Percentiles rank a stretch among this genome's conserved stretches.
These are phyloP conservation scores for Istiophorus platypterus DNA, from an alignment of 2,113 vertebrate genomes.

Conservation along the genomic window DNA sequence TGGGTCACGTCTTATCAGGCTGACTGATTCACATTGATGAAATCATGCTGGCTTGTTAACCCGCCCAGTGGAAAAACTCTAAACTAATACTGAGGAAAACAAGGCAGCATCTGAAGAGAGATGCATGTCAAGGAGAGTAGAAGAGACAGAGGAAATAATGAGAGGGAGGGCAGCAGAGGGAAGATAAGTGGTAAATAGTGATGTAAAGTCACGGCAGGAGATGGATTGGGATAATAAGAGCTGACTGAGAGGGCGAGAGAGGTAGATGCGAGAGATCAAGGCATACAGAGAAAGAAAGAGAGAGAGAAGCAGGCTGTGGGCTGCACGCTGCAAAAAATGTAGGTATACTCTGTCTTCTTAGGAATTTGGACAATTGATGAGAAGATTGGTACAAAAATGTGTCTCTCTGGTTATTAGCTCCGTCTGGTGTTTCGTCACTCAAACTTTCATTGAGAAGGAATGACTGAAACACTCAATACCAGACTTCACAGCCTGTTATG, in stretches of 20 bases:
- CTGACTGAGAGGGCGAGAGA: constrained; percentile 62
- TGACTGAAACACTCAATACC: constrained; percentile 10
- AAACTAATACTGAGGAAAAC: constrained; percentile 70
- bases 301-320: constrained; percentile 31
- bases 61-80: constrained; percentile 55
- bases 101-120: constrained; percentile 60
- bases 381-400: neutral
- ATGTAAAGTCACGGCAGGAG: constrained; percentile 78
- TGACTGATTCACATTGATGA: constrained; percentile 78
- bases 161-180: constrained; percentile 63
- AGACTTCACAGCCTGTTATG: constrained; percentile 1
- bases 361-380: constrained; percentile 43
- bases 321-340: constrained; percentile 24
- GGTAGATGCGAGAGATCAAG: constrained; percentile 45
- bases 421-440: constrained; percentile 5
- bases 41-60: constrained; percentile 76
- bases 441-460: constrained; percentile 1
- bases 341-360: constrained; percentile 12
- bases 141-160: constrained; percentile 69
- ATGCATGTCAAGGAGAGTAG: constrained; percentile 68
- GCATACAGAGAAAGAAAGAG: constrained; percentile 25
- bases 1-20: constrained; percentile 79
- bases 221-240: constrained; percentile 75
- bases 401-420: constrained; percentile 7
- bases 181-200: constrained; percentile 77